These are phyloP conservation scores for Menidia beryllina DNA, from an alignment of 2,113 vertebrate genomes.

Conservation along the genomic window DNA sequence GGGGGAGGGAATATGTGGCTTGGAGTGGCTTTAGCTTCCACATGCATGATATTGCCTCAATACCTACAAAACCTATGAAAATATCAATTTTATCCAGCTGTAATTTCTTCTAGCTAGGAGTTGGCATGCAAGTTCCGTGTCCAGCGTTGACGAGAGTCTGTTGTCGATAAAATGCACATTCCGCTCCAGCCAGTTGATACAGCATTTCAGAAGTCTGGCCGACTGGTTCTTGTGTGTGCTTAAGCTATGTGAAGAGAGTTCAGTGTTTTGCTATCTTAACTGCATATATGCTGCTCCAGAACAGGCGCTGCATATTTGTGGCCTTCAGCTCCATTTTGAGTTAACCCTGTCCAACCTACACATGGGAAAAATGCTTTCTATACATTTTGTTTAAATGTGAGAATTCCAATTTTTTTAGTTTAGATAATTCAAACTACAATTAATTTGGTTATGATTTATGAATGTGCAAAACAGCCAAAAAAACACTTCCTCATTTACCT, in stretches of 20 bases:
- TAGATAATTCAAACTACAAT: no score
- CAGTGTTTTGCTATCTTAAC: slow-evolving; percentile 26
- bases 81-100: neutral
- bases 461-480: no score
- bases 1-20: slow-evolving; percentile 61
- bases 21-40: slow-evolving; percentile 44
- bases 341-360: slow-evolving; percentile 30
- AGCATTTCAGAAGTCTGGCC: slow-evolving; percentile 29
- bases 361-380: slow-evolving; percentile 24
- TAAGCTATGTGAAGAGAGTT: slow-evolving; percentile 26
- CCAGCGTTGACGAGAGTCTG: slow-evolving; percentile 16
- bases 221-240: slow-evolving; percentile 22
- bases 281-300: slow-evolving; percentile 21
- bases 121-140: neutral
- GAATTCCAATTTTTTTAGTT: no score
- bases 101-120: neutral
- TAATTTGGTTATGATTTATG: no score
- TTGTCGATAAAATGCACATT: slow-evolving; percentile 39
- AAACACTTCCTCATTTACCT: no score
- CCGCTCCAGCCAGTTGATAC: slow-evolving; percentile 16
- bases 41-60: slow-evolving; percentile 32
- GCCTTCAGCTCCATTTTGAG: slow-evolving; percentile 43
- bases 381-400: slow-evolving; percentile 4
- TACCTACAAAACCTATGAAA: slow-evolving; percentile 13
- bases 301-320: slow-evolving; percentile 59